phyloP scores from a whole-genome alignment of 92 coral and sea anemone genomes.

The Micromussa lordhowensis region DNA sequence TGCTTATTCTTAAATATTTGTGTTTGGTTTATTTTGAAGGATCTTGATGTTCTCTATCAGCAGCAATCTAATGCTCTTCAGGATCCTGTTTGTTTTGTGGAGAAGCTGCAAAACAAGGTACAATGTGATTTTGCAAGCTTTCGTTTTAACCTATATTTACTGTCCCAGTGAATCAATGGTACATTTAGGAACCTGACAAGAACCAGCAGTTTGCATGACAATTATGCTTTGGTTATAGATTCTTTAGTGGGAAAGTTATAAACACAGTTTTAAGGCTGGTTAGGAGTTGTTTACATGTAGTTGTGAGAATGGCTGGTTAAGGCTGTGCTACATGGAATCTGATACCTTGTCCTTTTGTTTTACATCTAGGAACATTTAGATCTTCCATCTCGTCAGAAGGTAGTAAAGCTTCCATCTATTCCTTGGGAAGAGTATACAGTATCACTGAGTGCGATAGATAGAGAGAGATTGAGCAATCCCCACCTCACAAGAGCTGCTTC shows the following conservation, averaged over 20 bases:
- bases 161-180: too few species aligned
- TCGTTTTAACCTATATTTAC: too few species aligned
- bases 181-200: too few species aligned
- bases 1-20: neutral
- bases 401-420: slow-evolving; percentile 80
- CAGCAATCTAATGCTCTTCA: slow-evolving; percentile 79
- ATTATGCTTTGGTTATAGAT: too few species aligned
- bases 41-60: slow-evolving; percentile 78
- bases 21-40: slow-evolving; percentile 54
- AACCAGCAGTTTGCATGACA: too few species aligned
- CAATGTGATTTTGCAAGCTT: neutral
- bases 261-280: too few species aligned
- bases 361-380: slow-evolving; percentile 78
- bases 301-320: neutral
- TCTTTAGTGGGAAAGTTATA: too few species aligned
- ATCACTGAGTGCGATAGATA: slow-evolving; percentile 82
- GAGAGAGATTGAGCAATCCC: slow-evolving; percentile 63
- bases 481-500: slow-evolving; percentile 82
- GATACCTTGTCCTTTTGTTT: neutral
- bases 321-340: neutral
- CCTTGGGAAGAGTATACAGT: slow-evolving; percentile 94
- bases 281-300: too few species aligned
- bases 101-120: slow-evolving; percentile 95
- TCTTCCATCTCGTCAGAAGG: slow-evolving; percentile 77
- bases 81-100: slow-evolving; percentile 92